phyloP scores from a whole-genome alignment of 2,797 vertebrate genomes.

The Mastacembelus armatus region DNA sequence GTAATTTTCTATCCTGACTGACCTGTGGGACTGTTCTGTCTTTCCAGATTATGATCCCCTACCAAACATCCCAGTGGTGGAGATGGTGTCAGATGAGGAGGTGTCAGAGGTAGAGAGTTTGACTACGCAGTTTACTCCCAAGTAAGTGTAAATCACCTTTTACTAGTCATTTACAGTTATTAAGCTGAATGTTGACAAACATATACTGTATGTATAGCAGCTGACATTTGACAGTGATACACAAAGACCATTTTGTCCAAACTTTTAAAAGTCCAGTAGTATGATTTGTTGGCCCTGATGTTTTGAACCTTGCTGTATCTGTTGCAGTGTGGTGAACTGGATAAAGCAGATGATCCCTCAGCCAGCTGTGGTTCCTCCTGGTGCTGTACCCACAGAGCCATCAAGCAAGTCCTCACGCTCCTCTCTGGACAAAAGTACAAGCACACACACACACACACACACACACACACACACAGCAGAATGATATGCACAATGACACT shows the following conservation, averaged over 20 bases:
- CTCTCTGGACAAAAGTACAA: conserved; percentile 81
- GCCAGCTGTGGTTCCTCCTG: conserved; percentile 65
- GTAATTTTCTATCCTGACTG: no score
- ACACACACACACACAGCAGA: background rate
- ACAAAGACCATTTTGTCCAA: no score
- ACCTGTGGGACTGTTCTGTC: background rate
- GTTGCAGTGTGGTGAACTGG: conserved; percentile 78
- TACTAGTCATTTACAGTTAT: background rate
- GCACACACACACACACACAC: background rate
- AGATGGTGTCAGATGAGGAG: conserved; percentile 82
- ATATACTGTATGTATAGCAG: no score
- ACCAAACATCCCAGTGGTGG: conserved; percentile 83
- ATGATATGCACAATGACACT: background rate
- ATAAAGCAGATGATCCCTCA: conserved; percentile 82
- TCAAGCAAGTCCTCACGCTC: conserved; percentile 49
- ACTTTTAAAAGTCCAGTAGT: no score
- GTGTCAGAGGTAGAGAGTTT: conserved; percentile 20
- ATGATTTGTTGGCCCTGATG: background rate
- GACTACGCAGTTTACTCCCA: conserved; percentile 58
- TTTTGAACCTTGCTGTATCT: background rate
- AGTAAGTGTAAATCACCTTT: conserved; percentile 60
- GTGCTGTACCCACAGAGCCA: conserved; percentile 52
- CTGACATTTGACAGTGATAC: no score
- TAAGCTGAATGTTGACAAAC: background rate
- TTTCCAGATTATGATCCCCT: conserved; percentile 79